A percentile compares a stretch with the other conserved stretches of the same genome.
Evolutionary conservation across 2,888 invertebrate species (phyloP).

Genomic region (Netelia virgata): DNA sequence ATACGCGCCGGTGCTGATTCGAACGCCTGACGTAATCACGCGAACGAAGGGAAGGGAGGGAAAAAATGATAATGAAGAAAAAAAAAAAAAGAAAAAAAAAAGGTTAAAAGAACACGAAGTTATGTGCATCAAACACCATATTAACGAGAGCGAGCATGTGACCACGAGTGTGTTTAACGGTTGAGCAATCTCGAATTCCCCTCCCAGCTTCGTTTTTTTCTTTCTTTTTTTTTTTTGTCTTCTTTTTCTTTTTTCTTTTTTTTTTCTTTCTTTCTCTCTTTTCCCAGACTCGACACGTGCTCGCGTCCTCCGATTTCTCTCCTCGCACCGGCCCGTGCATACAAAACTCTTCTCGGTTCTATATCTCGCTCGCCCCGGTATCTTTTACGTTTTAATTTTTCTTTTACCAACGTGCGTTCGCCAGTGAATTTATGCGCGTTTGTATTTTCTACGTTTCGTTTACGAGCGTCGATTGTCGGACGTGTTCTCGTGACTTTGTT

Average conservation of each 20-base stretch:
- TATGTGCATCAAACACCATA: slow-evolving; percentile 62
- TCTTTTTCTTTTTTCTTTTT: no score
- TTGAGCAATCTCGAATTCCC: slow-evolving; percentile 59
- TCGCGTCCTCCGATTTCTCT: neutral
- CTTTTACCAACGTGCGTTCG: neutral
- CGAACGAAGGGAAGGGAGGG: slow-evolving; percentile 6
- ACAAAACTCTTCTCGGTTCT: slow-evolving; percentile 5
- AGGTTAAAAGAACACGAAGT: slow-evolving; percentile 10
- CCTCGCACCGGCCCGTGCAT: neutral
- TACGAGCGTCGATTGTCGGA: no score
- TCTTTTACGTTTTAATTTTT: slow-evolving; percentile 2
- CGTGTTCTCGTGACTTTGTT: neutral
- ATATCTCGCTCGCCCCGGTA: neutral
- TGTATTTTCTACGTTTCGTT: no score
- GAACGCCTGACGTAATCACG: slow-evolving; percentile 40
- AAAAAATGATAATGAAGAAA: slow-evolving; percentile 18
- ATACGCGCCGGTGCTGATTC: slow-evolving; percentile 40
- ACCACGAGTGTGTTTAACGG: slow-evolving; percentile 58
- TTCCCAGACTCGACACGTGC: slow-evolving; percentile 35
- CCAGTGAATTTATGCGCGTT: neutral
- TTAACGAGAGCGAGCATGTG: slow-evolving; percentile 67
- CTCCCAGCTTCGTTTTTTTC: no score
- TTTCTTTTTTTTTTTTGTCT: no score
- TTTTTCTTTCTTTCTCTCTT: neutral
- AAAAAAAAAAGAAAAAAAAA: slow-evolving; percentile 17